Conservation (phyloP, 2,888 invertebrate species). For the Spicauda simplicius region DNA sequence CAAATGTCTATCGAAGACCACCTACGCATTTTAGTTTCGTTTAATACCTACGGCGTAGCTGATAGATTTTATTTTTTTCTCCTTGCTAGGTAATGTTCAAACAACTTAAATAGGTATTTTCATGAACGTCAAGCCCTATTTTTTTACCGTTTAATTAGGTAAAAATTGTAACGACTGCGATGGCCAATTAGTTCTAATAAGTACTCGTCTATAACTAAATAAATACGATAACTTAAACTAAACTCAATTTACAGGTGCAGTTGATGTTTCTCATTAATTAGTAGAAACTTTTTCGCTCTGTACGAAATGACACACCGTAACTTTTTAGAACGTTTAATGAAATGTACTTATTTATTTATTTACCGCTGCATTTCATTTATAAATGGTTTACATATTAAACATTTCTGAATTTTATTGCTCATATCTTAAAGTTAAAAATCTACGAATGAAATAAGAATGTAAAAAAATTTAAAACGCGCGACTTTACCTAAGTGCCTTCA, state of each 20-base stretch:
- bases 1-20: too few relatives aligned
- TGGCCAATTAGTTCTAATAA: not conserved
- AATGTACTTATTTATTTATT: not conserved
- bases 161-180: not conserved
- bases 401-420: too few relatives aligned
- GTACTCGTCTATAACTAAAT: not conserved
- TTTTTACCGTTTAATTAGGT: too few relatives aligned
- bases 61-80: too few relatives aligned
- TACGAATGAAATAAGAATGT: not conserved
- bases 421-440: not conserved
- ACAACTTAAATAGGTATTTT: too few relatives aligned
- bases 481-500: constrained; percentile 5
- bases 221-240: not conserved
- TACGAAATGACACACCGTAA: not conserved
- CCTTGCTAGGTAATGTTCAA: too few relatives aligned
- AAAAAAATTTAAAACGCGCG: not conserved
- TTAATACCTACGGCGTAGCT: too few relatives aligned
- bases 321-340: not conserved
- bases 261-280: constrained; percentile 2
- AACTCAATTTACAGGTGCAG: not conserved
- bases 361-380: not conserved
- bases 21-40: too few relatives aligned
- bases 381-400: not conserved
- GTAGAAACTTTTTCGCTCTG: not conserved
- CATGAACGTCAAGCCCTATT: too few relatives aligned